Percentiles rank a stretch among this genome's conserved stretches.
Evolutionary conservation across 2,888 invertebrate genomes (phyloP).

Genomic region (Taphrorychus bicolor): DNA sequence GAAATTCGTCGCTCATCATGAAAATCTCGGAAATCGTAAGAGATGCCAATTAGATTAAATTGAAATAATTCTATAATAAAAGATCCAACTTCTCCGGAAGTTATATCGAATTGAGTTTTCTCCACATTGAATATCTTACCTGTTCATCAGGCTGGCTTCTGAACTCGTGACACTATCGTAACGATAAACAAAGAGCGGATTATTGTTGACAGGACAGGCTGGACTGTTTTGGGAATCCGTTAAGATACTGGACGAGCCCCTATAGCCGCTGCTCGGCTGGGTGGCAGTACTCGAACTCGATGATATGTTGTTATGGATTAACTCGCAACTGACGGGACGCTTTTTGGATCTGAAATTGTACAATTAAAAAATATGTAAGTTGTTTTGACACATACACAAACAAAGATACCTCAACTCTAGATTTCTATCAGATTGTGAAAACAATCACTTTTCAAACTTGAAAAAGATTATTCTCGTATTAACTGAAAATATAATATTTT

Average conservation of each 20-base stretch:
- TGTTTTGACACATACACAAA: too few relatives aligned
- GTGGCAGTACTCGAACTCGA: slow-evolving; percentile 76
- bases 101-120: too few relatives aligned
- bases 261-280: slow-evolving; percentile 85
- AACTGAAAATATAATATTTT: too few relatives aligned
- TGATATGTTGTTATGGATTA: slow-evolving; percentile 66
- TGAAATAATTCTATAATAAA: background rate
- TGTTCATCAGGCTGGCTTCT: slow-evolving; percentile 71
- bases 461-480: too few relatives aligned
- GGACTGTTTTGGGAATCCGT: slow-evolving; percentile 79
- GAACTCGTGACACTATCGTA: slow-evolving; percentile 80
- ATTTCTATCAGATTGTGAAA: too few relatives aligned
- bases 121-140: too few relatives aligned
- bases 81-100: background rate
- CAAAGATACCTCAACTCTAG: too few relatives aligned
- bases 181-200: slow-evolving; percentile 81
- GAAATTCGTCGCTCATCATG: too few relatives aligned
- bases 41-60: too few relatives aligned
- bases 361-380: background rate
- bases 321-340: slow-evolving; percentile 69
- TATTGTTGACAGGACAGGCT: slow-evolving; percentile 66
- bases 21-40: too few relatives aligned
- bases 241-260: slow-evolving; percentile 85
- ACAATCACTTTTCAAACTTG: too few relatives aligned
- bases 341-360: slow-evolving; percentile 55